Evolutionary conservation across 2,888 invertebrate genomes (phyloP).

Genomic region (Watsonalla cultraria): DNA sequence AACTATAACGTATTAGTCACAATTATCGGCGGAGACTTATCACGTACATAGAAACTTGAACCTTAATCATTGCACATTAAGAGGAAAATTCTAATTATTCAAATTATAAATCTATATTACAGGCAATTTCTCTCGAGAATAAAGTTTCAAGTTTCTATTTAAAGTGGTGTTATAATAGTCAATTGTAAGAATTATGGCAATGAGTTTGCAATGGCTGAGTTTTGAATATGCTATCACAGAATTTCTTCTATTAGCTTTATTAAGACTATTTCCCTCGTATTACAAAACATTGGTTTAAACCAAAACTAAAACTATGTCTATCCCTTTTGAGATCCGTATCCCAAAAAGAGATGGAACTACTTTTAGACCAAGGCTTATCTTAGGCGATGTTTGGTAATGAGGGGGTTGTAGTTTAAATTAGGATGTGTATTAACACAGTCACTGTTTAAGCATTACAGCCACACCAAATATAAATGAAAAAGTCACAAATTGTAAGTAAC

Average conservation of each 20-base stretch:
- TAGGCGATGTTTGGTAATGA: conserved; percentile 18
- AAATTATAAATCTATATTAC: neutral
- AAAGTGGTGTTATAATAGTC: neutral
- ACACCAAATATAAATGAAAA: conserved; percentile 59
- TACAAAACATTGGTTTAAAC: too few species aligned
- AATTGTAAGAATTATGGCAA: neutral
- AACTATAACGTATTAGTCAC: conserved; percentile 59
- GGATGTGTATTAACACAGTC: conserved; percentile 75
- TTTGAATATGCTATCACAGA: conserved; percentile 32
- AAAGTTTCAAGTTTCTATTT: neutral
- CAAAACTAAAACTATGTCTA: too few species aligned
- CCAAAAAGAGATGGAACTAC: too few species aligned
- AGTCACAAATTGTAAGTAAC: conserved; percentile 35
- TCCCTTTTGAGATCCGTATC: too few species aligned
- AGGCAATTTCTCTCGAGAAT: neutral
- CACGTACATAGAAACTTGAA: neutral
- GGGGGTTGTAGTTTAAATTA: conserved; percentile 32
- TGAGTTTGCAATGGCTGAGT: conserved; percentile 18
- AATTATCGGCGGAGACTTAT: conserved; percentile 42
- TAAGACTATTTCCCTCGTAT: conserved; percentile 19
- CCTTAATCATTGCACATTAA: neutral
- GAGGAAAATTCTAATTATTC: neutral
- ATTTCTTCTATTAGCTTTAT: conserved; percentile 69
- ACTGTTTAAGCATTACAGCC: conserved; percentile 69
- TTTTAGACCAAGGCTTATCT: too few species aligned